Percentiles rank a stretch among this genome's conserved stretches.
phyloP scores from a whole-genome alignment of 2,888 invertebrate species.

The Rosalia funebris region DNA sequence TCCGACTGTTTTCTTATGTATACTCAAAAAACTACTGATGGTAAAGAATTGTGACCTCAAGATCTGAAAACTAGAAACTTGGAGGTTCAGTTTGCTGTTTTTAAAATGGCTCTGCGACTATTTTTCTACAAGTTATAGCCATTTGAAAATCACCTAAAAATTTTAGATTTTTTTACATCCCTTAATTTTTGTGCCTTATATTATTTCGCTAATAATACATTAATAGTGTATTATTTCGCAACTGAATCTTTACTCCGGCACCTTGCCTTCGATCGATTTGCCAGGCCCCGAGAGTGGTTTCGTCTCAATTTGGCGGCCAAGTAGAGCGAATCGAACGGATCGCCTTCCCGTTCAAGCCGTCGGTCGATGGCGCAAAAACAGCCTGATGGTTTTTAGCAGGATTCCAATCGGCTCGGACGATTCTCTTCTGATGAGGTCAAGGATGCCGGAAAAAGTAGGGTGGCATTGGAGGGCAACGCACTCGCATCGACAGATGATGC shows the following conservation, averaged over 20 bases:
- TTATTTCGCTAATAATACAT: too few relatives aligned
- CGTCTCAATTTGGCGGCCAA: neutral
- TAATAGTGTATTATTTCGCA: too few relatives aligned
- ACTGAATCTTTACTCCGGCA: neutral
- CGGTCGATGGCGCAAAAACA: constrained; percentile 14
- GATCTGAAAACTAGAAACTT: too few relatives aligned
- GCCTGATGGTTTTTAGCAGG: constrained; percentile 9
- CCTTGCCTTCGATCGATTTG: neutral
- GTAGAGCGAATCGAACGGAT: constrained; percentile 5
- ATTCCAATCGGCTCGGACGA: constrained; percentile 11
- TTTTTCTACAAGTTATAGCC: too few relatives aligned
- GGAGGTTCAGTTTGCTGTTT: too few relatives aligned
- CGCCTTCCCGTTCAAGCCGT: neutral
- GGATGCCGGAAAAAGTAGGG: constrained; percentile 1
- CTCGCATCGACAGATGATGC: neutral
- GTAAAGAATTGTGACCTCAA: too few relatives aligned
- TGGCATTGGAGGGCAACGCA: neutral
- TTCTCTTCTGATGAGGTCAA: constrained; percentile 24
- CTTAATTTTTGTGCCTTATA: too few relatives aligned
- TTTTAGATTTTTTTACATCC: too few relatives aligned
- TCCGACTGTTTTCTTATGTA: too few relatives aligned
- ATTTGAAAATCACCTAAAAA: too few relatives aligned
- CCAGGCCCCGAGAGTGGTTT: neutral
- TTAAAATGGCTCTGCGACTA: too few relatives aligned
- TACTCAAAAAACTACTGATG: too few relatives aligned